Evolutionary conservation across 37 sponge, comb jelly and placozoan species (phyloP), one percentile per base, ranked within the genome.

Genomic region (Bolinopsis microptera): DNA sequence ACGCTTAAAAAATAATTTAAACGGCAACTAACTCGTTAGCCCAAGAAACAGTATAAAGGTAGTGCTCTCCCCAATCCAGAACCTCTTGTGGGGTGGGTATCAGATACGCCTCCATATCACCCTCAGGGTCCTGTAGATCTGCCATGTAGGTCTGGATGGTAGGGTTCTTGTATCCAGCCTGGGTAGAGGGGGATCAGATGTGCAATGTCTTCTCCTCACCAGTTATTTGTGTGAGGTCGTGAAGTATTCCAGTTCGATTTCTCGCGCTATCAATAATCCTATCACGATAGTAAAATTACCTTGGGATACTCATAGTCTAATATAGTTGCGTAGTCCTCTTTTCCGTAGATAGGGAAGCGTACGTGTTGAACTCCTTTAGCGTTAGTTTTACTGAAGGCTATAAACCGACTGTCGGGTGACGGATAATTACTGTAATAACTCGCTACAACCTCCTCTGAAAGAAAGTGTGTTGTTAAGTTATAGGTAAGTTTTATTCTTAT

Each of bases 261-360:
- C n/a, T n/a, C n/a, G n/a, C n/a, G n/a, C n/a, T n/a, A n/a, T n/a
- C n/a, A n/a, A n/a, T n/a, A n/a, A n/a, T n/a, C n/a, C n/a, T n/a
- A n/a, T n/a, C n/a, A n/a, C n/a, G n/a, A n/a, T n/a, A n/a, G n/a
- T n/a, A n/a, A n/a, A n/a, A n/a, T n/a, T n/a, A 86, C 90, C 90
- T 86, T 86, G 1, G 90, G 90, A n/a, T 86, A 86, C 90, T 86
- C 90, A 30, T 86, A 86, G 61, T 86, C 90, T 5, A 39, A 25
- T 2, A 86, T 86, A 16, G 48, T 39, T 0, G 90, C 90, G 61
- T 86, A 86, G 26, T 28, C 36, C 5, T 38, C 90, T 27, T 39
- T 86, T 0, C 90, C 90, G 61, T 86, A 86, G 23, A 41, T n/a
- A n/a, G 90, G 90, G 61, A 86, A 86, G 38, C 35, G 32, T 2